Percentiles rank a stretch among this genome's conserved stretches.
Evolutionary conservation across 2,888 invertebrate genomes (phyloP).

Genomic region (Tineola bisselliella): DNA sequence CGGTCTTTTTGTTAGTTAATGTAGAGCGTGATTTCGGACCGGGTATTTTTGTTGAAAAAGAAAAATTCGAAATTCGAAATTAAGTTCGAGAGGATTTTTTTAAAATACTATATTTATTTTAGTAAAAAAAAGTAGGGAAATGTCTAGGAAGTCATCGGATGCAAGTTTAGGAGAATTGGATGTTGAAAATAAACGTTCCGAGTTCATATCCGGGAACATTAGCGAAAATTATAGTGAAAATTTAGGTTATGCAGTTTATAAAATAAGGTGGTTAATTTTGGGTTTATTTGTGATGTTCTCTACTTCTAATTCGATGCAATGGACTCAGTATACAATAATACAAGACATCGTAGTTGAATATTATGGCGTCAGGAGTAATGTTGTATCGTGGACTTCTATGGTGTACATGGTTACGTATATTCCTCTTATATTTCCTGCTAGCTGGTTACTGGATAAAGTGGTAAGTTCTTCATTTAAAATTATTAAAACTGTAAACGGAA

Average conservation of each 20-base stretch:
- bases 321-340: constrained; percentile 96
- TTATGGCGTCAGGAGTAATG: constrained; percentile 73
- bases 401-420: constrained; percentile 97
- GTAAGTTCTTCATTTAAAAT: constrained; percentile 77
- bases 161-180: neutral
- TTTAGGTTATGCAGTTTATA: constrained; percentile 67
- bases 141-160: neutral
- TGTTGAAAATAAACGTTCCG: neutral
- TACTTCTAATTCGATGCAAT: constrained; percentile 91
- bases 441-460: constrained; percentile 92
- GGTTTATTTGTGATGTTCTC: constrained; percentile 87
- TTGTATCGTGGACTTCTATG: constrained; percentile 97
- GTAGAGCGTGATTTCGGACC: neutral
- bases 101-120: neutral
- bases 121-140: neutral
- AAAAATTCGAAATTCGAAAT: neutral
- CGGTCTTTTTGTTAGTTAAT: neutral
- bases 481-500: no score
- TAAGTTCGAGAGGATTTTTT: neutral
- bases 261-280: constrained; percentile 82
- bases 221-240: constrained; percentile 20
- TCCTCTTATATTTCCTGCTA: constrained; percentile 95
- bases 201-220: neutral
- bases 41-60: neutral
- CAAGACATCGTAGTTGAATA: constrained; percentile 80